phyloP scores from a whole-genome alignment of 2,888 invertebrate genomes.

The Linnaemya tessellans region DNA sequence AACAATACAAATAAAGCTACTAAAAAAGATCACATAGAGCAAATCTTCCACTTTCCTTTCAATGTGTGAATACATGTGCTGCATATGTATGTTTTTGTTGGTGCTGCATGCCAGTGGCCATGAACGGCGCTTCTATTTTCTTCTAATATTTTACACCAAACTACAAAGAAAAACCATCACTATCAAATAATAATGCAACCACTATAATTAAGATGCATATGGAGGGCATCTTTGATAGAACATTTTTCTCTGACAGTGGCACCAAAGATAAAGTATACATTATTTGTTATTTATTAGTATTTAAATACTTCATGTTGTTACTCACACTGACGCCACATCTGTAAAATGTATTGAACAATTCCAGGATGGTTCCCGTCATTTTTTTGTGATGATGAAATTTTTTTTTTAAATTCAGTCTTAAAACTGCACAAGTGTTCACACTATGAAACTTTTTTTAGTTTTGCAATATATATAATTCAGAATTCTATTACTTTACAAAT shows the following conservation, averaged over 20 bases:
- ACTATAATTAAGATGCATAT: slow-evolving; percentile 82
- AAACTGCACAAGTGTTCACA: too few relatives aligned
- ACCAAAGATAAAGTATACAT: not conserved
- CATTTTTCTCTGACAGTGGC: not conserved
- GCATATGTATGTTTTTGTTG: not conserved
- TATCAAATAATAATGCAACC: slow-evolving; percentile 76
- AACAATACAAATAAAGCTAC: slow-evolving; percentile 24
- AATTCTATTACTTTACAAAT: too few relatives aligned
- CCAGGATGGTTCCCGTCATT: too few relatives aligned
- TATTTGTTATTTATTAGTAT: not conserved
- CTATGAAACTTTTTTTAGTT: too few relatives aligned
- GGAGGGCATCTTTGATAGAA: slow-evolving; percentile 76
- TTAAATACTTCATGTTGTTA: not conserved
- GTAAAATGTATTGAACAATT: too few relatives aligned
- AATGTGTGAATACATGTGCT: not conserved
- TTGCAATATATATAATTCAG: too few relatives aligned
- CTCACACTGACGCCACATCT: too few relatives aligned
- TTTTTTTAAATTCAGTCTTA: too few relatives aligned
- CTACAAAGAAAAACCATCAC: slow-evolving; percentile 47
- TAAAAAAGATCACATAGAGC: slow-evolving; percentile 7
- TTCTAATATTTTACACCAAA: slow-evolving; percentile 50
- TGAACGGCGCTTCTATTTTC: slow-evolving; percentile 75
- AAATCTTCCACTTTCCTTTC: not conserved
- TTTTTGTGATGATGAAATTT: too few relatives aligned
- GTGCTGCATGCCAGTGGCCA: slow-evolving; percentile 69